Conservation (phyloP, 2,113 vertebrate genomes). For the Penelope pileata region DNA sequence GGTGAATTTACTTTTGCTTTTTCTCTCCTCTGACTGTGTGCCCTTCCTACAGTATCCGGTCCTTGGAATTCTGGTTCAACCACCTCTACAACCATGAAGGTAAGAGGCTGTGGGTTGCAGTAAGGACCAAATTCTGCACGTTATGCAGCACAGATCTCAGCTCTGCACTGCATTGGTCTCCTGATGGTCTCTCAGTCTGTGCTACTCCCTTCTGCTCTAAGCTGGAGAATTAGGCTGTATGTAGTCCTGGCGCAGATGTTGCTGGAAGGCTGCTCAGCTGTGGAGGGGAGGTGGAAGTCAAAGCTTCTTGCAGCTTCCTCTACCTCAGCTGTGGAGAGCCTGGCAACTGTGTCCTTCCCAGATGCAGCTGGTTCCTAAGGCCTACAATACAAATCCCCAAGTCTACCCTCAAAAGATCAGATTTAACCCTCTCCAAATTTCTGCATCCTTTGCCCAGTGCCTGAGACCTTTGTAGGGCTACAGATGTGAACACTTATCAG, state of each 20-base stretch:
- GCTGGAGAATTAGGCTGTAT: neutral
- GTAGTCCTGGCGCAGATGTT: accelerated
- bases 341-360: neutral
- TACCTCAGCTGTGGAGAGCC: neutral
- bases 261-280: neutral
- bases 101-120: slow-evolving; percentile 57
- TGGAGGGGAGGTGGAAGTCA: neutral
- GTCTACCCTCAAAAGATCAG: neutral
- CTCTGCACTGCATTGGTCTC: neutral
- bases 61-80: slow-evolving; percentile 97
- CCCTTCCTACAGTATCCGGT: slow-evolving; percentile 83
- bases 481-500: neutral
- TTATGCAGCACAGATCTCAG: neutral
- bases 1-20: accelerated
- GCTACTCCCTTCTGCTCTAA: neutral
- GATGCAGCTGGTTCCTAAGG: neutral
- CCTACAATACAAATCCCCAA: neutral
- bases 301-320: neutral
- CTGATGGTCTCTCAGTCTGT: neutral
- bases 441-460: neutral
- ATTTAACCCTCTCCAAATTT: neutral
- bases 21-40: neutral
- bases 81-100: slow-evolving; percentile 96
- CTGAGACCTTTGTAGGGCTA: neutral
- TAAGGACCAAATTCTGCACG: neutral